Evolutionary conservation across 2,888 invertebrate genomes (phyloP).

Genomic region (Spodoptera littoralis): DNA sequence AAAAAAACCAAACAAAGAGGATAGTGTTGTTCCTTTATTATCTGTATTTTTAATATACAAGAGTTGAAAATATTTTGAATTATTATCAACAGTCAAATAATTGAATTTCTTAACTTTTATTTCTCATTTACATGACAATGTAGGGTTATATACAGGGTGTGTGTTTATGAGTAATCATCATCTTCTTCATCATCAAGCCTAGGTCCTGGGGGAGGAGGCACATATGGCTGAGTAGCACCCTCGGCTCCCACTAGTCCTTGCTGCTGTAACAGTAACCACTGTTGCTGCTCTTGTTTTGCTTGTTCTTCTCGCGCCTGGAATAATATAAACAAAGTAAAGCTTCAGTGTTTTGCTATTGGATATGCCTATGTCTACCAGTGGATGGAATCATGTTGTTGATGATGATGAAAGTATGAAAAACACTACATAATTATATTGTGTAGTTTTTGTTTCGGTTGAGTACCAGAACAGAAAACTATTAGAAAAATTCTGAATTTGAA

Average conservation of each 20-base stretch:
- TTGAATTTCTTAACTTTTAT: constrained; percentile 4
- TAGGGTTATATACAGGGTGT: constrained; percentile 1
- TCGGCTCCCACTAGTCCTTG: constrained; percentile 80
- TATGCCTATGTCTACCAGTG: no score
- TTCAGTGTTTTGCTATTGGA: no score
- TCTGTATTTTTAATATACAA: constrained; percentile 14
- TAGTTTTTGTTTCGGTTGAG: no score
- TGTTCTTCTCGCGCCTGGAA: constrained; percentile 95
- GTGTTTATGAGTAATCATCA: constrained; percentile 83
- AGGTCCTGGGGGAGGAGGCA: constrained; percentile 76
- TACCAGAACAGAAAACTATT: no score
- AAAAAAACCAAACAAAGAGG: constrained; percentile 19
- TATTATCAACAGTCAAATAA: constrained; percentile 9
- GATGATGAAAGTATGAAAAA: no score
- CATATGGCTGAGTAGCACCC: constrained; percentile 76
- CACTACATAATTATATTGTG: no score
- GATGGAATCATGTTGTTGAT: no score
- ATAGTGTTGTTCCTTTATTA: constrained; percentile 22
- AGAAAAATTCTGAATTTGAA: no score
- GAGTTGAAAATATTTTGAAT: not conserved
- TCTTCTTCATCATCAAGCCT: constrained; percentile 85
- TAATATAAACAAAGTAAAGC: not conserved
- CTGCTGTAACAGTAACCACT: constrained; percentile 95
- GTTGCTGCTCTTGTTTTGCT: constrained; percentile 97
- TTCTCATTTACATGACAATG: constrained; percentile 7